Base-by-base conservation (phyloP, 2,888 invertebrate species). In the Brachypalpus laphriformis region DNA sequence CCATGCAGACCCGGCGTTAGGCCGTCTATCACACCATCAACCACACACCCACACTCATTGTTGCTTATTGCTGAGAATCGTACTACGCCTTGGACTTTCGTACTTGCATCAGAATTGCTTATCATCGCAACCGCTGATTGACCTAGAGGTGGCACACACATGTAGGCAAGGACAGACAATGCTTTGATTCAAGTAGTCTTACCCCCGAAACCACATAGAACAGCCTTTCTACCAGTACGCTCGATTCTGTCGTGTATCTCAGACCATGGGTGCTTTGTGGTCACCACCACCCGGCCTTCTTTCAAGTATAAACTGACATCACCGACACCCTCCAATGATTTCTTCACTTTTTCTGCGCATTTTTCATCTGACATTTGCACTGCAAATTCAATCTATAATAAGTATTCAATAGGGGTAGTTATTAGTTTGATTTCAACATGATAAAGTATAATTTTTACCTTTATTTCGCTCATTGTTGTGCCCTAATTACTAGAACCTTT, bases 11-110 rank as follows among this genome's bases (percentile, higher is more conserved):
- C 96, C 34, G 94, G 94, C 0, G 92, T 87, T 51, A 98, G 92
- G 0, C 97, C 97, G 92, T 98, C 97, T 2, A 98, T 92, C 1
- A 96, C 96, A 0, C 98, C 98, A 89, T 98, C 98, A 2, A 97
- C 93, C 0, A 98, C 93, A 63, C 96, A 95, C 0, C 94, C 94
- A 0, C 91, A 88, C 0, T 91, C 90, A 0, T 90, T 87, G 0
- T 88, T 87, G 1, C 87, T 87, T 4, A 92, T 92, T 47, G 93
- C 91, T 14, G 93, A 92, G 86, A 98, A 96, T 75, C 98, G 91
- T 5, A 97, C 93, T 14, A 98, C 95, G 0, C 98, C 98, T 89
- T 95, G 92, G 2, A 96, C 92, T 0, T 90, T 88, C 3, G 92
- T 90, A 65, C 93, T 89, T 54, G 89, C 87, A 8, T 90, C 89